phyloP scores from a whole-genome alignment of 2,888 invertebrate species.

The Aphidius colemani region DNA sequence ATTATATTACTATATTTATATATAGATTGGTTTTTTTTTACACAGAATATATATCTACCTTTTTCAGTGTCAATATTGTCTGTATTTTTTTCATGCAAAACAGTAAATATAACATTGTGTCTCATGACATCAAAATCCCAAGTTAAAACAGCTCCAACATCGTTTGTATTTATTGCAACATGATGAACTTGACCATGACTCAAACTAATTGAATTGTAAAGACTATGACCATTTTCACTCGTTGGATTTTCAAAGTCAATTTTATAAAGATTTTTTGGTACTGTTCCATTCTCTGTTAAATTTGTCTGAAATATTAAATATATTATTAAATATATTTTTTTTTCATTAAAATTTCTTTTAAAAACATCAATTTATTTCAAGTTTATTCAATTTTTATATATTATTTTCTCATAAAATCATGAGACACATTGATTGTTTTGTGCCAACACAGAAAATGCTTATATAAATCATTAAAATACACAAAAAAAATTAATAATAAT shows the following conservation, averaged over 20 bases:
- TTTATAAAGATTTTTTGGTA: conserved; percentile 83
- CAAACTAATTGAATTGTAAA: conserved; percentile 73
- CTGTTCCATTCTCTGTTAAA: conserved; percentile 84
- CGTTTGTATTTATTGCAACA: conserved; percentile 77
- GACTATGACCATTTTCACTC: conserved; percentile 67
- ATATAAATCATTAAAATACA: too few relatives aligned
- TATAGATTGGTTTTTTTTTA: too few relatives aligned
- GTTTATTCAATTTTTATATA: too few relatives aligned
- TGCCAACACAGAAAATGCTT: too few relatives aligned
- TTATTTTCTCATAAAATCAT: too few relatives aligned
- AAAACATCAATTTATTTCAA: too few relatives aligned
- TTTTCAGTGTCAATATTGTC: background rate
- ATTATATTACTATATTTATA: background rate
- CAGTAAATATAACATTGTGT: conserved; percentile 84
- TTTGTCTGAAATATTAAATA: conserved; percentile 66
- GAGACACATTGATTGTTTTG: too few relatives aligned
- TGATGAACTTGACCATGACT: conserved; percentile 76
- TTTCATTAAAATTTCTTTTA: conserved; percentile 5
- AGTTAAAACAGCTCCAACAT: conserved; percentile 87
- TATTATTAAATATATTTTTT: background rate
- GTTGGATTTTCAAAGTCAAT: conserved; percentile 58
- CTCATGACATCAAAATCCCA: conserved; percentile 97
- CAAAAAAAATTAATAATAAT: too few relatives aligned
- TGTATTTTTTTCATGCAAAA: conserved; percentile 63
- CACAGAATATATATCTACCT: background rate